These are phyloP conservation scores for Trichechus manatus DNA, from an alignment of 2,113 vertebrate genomes.

Conservation along the genomic window DNA sequence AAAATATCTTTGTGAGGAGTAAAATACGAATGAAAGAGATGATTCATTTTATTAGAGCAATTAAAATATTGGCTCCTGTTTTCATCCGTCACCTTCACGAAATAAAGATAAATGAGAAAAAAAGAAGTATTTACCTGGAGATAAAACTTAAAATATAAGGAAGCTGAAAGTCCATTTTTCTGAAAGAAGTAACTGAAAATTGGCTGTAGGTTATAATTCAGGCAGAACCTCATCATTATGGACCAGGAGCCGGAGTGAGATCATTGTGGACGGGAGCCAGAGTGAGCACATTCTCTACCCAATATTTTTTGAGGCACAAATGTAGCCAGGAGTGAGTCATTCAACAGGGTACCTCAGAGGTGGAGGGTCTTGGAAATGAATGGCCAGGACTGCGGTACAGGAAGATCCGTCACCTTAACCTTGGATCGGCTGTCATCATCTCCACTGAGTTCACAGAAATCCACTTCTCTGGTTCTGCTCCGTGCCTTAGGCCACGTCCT, in stretches of 20 bases:
- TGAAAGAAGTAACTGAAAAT: slow-evolving; percentile 74
- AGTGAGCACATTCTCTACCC: slow-evolving; percentile 76
- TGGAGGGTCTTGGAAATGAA: slow-evolving; percentile 76
- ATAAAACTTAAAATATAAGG: slow-evolving; percentile 64
- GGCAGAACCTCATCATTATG: slow-evolving; percentile 79
- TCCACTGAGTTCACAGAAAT: slow-evolving; percentile 70
- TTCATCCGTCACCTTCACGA: slow-evolving; percentile 54
- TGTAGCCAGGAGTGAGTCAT: slow-evolving; percentile 78
- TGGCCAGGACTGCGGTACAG: slow-evolving; percentile 52
- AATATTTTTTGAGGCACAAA: slow-evolving; percentile 78
- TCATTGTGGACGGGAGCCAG: slow-evolving; percentile 77
- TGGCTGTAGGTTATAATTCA: slow-evolving; percentile 77
- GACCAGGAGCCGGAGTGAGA: slow-evolving; percentile 78
- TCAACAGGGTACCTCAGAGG: slow-evolving; percentile 76
- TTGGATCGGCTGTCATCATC: slow-evolving; percentile 45
- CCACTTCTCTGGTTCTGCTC: slow-evolving; percentile 59
- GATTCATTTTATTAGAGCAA: slow-evolving; percentile 81
- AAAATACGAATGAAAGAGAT: slow-evolving; percentile 68
- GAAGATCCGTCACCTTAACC: slow-evolving; percentile 70
- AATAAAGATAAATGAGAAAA: slow-evolving; percentile 61
- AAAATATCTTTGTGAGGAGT: slow-evolving; percentile 49
- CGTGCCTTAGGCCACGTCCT: neutral
- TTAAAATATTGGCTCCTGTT: slow-evolving; percentile 74
- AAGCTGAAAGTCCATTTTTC: slow-evolving; percentile 77
- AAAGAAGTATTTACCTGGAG: slow-evolving; percentile 74